phyloP scores from a whole-genome alignment of 2,888 invertebrate species.

The Crossocerus cetratus region DNA sequence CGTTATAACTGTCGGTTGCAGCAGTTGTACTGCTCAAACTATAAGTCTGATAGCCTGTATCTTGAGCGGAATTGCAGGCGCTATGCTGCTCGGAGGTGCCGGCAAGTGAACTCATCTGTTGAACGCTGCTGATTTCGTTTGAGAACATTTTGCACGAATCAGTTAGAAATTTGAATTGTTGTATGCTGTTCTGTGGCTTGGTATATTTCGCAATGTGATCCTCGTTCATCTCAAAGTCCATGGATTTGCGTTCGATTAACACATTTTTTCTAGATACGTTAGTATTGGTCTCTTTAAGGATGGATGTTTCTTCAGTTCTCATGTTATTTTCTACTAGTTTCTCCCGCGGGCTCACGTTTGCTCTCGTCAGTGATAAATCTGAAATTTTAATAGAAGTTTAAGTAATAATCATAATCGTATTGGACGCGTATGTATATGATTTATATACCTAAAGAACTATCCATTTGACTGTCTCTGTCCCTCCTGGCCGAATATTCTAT shows the following conservation, averaged over 20 bases:
- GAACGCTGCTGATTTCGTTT: constrained; percentile 62
- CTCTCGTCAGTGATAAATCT: constrained; percentile 17
- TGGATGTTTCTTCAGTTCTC: too few relatives aligned
- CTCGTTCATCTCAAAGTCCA: not conserved
- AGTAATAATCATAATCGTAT: not conserved
- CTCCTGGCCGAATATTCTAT: constrained; percentile 54
- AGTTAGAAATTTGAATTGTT: constrained; percentile 17
- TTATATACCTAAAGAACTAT: constrained; percentile 35
- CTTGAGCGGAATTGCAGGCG: constrained; percentile 63
- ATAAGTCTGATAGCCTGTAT: constrained; percentile 73
- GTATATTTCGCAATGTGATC: not conserved
- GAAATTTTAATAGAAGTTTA: constrained; percentile 15
- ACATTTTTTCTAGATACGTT: too few relatives aligned
- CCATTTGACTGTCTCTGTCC: constrained; percentile 25
- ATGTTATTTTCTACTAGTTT: not conserved
- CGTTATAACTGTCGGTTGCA: constrained; percentile 59
- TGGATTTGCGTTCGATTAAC: too few relatives aligned
- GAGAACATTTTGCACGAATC: constrained; percentile 57
- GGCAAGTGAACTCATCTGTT: constrained; percentile 56
- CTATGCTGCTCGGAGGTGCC: constrained; percentile 63
- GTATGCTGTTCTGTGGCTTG: not conserved
- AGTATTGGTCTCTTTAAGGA: too few relatives aligned
- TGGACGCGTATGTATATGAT: not conserved
- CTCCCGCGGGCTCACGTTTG: not conserved
- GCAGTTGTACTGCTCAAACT: constrained; percentile 65